These are phyloP conservation scores for Theocolax elegans DNA, from an alignment of 1,140 invertebrate species.

Conservation along the genomic window DNA sequence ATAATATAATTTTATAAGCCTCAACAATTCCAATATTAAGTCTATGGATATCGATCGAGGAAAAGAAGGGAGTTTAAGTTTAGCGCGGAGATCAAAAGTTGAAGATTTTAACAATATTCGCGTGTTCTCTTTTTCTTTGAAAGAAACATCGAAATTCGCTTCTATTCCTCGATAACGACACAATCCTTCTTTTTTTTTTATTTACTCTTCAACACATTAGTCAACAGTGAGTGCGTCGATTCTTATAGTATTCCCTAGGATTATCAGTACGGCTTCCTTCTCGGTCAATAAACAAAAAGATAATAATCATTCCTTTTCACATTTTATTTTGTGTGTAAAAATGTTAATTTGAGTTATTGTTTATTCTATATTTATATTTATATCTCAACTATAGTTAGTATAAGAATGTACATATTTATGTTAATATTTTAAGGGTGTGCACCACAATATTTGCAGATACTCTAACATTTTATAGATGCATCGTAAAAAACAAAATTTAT, in stretches of 20 bases:
- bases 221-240: slow-evolving; percentile 32
- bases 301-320: too few relatives aligned
- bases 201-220: slow-evolving; percentile 10
- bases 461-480: too few relatives aligned
- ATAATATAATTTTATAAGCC: slow-evolving; percentile 55
- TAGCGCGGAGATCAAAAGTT: too few relatives aligned
- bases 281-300: slow-evolving; percentile 10
- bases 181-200: neutral
- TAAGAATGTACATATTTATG: too few relatives aligned
- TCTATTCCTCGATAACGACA: neutral
- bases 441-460: too few relatives aligned
- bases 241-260: slow-evolving; percentile 16
- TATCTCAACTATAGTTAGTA: too few relatives aligned
- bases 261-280: slow-evolving; percentile 14
- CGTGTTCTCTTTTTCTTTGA: slow-evolving; percentile 7
- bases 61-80: slow-evolving; percentile 18
- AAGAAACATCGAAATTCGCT: neutral
- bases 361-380: too few relatives aligned
- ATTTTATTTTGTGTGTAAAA: too few relatives aligned
- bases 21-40: slow-evolving; percentile 61
- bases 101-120: too few relatives aligned
- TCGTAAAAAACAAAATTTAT: too few relatives aligned
- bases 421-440: too few relatives aligned
- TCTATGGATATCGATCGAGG: slow-evolving; percentile 46
- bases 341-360: too few relatives aligned